These are phyloP conservation scores for Trichonephila clavata DNA, from an alignment of 1,140 invertebrate genomes.

Conservation along the genomic window DNA sequence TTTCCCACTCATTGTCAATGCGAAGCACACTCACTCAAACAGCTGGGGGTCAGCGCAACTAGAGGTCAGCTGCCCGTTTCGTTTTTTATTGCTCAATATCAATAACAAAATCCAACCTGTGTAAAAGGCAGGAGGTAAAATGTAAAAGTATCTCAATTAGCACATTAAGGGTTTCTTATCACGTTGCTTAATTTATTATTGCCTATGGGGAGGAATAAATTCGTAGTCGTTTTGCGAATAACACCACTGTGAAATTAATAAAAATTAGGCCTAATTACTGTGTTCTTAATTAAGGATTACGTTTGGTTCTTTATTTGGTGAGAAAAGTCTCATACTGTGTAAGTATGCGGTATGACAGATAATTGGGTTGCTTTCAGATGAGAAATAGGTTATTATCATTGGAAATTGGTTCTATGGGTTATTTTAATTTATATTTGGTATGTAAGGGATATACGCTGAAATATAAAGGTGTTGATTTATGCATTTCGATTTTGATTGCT, in stretches of 20 bases:
- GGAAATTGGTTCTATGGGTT: not conserved
- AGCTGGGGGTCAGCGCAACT: conserved; percentile 22
- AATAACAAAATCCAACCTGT: not conserved
- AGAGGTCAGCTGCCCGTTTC: not conserved
- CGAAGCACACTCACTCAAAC: not conserved
- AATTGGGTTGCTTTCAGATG: not conserved
- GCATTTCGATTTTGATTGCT: not conserved
- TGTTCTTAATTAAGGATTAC: not conserved
- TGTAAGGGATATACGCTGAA: not conserved
- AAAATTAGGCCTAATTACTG: not conserved
- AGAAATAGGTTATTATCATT: not conserved
- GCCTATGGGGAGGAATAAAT: not conserved
- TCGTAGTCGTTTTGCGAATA: not conserved
- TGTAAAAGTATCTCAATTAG: conserved; percentile 27
- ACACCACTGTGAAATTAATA: not conserved
- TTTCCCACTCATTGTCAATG: conserved; percentile 44
- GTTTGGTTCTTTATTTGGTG: not conserved
- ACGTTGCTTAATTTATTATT: conserved; percentile 4
- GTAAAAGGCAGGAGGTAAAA: not conserved
- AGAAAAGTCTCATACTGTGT: not conserved
- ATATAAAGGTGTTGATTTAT: no score
- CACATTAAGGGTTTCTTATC: conserved; percentile 26
- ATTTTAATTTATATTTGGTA: not conserved
- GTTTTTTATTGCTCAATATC: conserved; percentile 24
- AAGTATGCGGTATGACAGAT: not conserved